A percentile compares a stretch with the other conserved stretches of the same genome.
Conservation (phyloP, 2,113 vertebrate genomes). For the Cyprichromis sp. region DNA sequence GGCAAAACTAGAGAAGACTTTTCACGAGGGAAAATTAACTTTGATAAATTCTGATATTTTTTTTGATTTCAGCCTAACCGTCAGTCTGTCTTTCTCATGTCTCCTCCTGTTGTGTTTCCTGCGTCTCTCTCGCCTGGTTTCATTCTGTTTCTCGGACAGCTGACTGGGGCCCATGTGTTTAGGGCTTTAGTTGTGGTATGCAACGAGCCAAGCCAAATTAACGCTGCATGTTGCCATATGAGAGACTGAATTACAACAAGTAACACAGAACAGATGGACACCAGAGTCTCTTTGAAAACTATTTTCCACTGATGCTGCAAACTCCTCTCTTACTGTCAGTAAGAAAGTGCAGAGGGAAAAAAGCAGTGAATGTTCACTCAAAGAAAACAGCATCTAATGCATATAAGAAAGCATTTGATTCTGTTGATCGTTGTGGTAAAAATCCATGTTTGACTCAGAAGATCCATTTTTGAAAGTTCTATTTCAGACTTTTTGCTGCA, state of each 20-base stretch:
- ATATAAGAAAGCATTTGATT: background rate
- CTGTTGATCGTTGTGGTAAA: background rate
- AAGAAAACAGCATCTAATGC: background rate
- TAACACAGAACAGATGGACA: constrained; percentile 69
- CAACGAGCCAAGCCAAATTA: constrained; percentile 49
- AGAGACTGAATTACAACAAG: constrained; percentile 43
- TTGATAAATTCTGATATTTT: background rate
- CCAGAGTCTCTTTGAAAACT: constrained; percentile 52
- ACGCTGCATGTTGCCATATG: constrained; percentile 59
- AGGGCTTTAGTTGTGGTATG: constrained; percentile 49
- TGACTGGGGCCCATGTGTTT: constrained; percentile 49
- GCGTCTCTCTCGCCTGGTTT: constrained; percentile 15
- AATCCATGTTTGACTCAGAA: background rate
- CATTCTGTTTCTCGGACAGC: constrained; percentile 29
- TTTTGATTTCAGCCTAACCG: background rate
- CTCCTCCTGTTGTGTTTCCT: constrained; percentile 10
- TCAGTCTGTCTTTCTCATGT: background rate
- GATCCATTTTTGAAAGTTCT: background rate
- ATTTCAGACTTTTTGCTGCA: background rate
- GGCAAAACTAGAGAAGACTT: background rate
- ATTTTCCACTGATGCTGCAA: constrained; percentile 65
- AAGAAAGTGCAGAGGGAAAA: background rate
- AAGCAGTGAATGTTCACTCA: background rate
- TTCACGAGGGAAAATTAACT: background rate
- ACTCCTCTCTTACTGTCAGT: constrained; percentile 21